Conservation (phyloP, 2,113 vertebrate genomes). For the Desmodus rotundus region DNA sequence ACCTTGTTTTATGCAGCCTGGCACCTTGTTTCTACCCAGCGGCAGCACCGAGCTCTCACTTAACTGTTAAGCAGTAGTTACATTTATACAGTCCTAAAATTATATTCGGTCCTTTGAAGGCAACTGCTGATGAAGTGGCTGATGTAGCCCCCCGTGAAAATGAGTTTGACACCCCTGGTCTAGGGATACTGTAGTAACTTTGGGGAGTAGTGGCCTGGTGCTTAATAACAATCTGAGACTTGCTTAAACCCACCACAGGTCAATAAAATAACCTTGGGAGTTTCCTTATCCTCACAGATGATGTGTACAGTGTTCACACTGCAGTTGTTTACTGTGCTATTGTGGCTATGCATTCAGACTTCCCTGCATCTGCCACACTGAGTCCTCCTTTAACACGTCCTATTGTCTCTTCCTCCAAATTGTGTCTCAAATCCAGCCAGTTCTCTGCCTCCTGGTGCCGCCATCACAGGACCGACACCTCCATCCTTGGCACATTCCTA, state of each 20-base stretch:
- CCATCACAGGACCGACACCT: neutral
- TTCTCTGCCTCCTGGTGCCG: neutral
- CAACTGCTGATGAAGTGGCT: too few species aligned
- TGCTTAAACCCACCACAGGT: neutral
- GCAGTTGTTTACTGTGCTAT: too few species aligned
- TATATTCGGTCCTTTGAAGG: too few species aligned
- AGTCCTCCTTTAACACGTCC: neutral
- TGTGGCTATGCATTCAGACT: too few species aligned
- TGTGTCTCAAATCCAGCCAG: neutral
- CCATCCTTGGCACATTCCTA: neutral
- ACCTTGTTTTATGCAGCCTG: too few species aligned
- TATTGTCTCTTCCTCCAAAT: neutral
- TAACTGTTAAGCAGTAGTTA: too few species aligned
- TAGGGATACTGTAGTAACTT: neutral
- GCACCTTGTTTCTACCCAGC: too few species aligned
- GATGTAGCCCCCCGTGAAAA: too few species aligned
- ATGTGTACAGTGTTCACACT: fast-evolving
- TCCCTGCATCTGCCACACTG: neutral
- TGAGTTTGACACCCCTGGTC: neutral
- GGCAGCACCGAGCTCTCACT: too few species aligned
- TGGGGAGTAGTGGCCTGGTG: neutral
- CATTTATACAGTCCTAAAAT: too few species aligned
- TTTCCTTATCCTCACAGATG: neutral
- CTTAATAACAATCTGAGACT: neutral
- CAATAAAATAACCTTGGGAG: neutral